Base-by-base conservation (phyloP, 2,888 invertebrate genomes). In the Pomacea canaliculata region DNA sequence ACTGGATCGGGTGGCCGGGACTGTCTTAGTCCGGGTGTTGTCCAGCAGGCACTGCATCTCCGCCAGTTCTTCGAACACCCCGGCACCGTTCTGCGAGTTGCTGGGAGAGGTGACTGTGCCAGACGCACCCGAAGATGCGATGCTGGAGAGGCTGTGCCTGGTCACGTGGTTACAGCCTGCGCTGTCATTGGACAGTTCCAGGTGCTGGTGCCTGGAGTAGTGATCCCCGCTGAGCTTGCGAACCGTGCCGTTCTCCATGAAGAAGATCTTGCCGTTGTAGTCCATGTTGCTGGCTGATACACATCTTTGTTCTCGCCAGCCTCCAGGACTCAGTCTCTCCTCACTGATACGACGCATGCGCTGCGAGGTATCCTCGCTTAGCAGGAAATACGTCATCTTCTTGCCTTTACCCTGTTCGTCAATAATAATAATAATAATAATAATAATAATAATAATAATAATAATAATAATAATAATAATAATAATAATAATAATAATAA, bases 311-410 rank as follows among this genome's bases (percentile, higher is more conserved):
- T 70, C 76, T 10, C 75, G 67, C 67, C 59, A 66, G 19, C 68
- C 37, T n/a, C 69, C 74, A 18, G 67, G 74, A 63, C 51, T 77
- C 60, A 67, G 70, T 71, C 73, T 76, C 63, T 81, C 79, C 27
- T 60, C 63, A 63, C 84, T 82, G n/a, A 88, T 83, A 51, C 88
- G 73, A 56, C 83, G 73, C 48, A 83, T 74, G 68, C 87, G 69
- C 37, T 84, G 80, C 0, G 78, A 69, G 9, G 70, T 78, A 76
- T 90, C 89, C 75, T 91, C 91, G 1, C 87, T 87, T 10, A 85
- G 83, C 56, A 91, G 86, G 81, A 91, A 91, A 79, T 91, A 91
- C 10, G 91, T 91, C 80, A 89, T 83, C 82, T 89, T 86, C 73
- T 89, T 86, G 19, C 91, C 91, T 83, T 91, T 91, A 27, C 91